These are phyloP conservation scores for Argyrosomus regius DNA, from an alignment of 2,797 vertebrate genomes.

Conservation along the genomic window DNA sequence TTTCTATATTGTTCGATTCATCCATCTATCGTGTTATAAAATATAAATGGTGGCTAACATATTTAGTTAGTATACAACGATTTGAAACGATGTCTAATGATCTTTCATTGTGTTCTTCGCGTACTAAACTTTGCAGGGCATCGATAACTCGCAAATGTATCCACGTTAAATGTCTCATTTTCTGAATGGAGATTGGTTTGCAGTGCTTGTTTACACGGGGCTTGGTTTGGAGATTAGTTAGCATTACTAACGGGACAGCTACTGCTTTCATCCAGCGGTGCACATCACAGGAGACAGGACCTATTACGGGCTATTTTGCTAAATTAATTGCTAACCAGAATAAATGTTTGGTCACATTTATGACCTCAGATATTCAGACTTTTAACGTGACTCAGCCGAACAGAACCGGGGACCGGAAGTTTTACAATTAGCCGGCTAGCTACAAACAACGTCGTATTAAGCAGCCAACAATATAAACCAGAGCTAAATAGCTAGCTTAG, in stretches of 20 bases:
- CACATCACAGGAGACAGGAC: not conserved
- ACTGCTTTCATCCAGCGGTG: not conserved
- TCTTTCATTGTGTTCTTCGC: not conserved
- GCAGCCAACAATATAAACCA: not conserved
- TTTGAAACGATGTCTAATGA: not conserved
- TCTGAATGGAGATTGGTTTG: not conserved
- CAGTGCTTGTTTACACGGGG: fast-evolving
- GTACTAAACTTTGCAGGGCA: no score
- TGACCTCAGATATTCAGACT: fast-evolving
- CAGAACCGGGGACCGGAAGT: not conserved
- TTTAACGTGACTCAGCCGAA: not conserved
- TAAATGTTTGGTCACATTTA: not conserved
- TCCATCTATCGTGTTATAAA: not conserved
- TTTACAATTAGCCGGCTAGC: constrained; percentile 27
- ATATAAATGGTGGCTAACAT: not conserved
- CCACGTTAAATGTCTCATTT: not conserved
- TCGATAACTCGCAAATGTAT: not conserved
- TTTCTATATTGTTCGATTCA: not conserved
- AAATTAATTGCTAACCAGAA: not conserved
- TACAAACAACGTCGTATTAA: constrained; percentile 3
- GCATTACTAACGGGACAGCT: not conserved
- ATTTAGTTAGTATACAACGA: not conserved
- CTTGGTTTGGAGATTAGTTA: not conserved
- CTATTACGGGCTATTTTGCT: fast-evolving
- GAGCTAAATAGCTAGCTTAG: constrained; percentile 30